Base-by-base conservation (phyloP, 2,888 invertebrate species). In the Drymonia ruficornis region DNA sequence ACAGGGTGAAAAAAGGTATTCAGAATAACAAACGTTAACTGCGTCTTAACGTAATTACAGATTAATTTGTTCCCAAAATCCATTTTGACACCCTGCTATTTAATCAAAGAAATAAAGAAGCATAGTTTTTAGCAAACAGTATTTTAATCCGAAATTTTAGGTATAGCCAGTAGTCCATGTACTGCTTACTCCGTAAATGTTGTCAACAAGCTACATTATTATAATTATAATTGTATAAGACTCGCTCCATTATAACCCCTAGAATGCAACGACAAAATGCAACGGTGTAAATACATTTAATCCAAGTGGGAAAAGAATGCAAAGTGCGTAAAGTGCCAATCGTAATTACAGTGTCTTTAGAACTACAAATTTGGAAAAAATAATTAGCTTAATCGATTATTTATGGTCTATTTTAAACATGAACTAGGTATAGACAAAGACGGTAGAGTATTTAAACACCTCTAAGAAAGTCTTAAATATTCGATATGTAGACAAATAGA, bases 211-310 rank as follows among this genome's bases (percentile, higher is more conserved):
- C 89, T 90, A 90, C 85, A 83, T 75, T 74, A 78, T 84, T 80
- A 79, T 78, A 80, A 70, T 79, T 72, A 74, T 75, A 73, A 72
- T 79, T 79, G 4, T 70, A 65, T 78, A 74, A 74, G 58, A 61
- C 42, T 66, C 65, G 59, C 55, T 65, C 61, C 63, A 62, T 66
- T 65, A 72, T 71, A 74, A 72, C 68, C 71, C 77, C 58, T 77
- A 69, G 70, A 78, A 87, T 89, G 84, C 85, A 84, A 87, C 86
- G 81, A 84, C 83, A 83, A 87, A 82, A 87, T 87, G 85, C 85
- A 86, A 84, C 64, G 58, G 88, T 86, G 86, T 84, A 80, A 62
- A 82, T 84, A 89, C 82, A 87, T 79, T 84, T 74, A 79, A 71
- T 74, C 74, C 71, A 81, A 76, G 84, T 85, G 81, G 74, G 79